phyloP scores from a whole-genome alignment of 1,140 invertebrate genomes.

The Steinernema feltiae region DNA sequence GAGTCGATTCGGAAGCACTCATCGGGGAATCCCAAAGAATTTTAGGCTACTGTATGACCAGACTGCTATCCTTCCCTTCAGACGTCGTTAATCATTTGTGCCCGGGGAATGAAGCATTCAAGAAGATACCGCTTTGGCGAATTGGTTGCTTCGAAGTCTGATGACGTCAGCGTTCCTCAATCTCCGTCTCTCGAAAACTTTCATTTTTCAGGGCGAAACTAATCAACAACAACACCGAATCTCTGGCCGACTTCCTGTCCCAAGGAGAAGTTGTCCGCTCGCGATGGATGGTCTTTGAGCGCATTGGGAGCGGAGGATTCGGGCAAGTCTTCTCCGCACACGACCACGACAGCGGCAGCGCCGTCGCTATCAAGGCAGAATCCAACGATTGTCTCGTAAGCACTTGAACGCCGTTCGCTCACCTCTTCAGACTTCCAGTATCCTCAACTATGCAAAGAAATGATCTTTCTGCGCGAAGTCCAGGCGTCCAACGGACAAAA shows the following conservation, averaged over 20 bases:
- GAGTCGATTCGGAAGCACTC: too few species aligned
- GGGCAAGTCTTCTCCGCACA: constrained; percentile 1
- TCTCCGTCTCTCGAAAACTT: not conserved
- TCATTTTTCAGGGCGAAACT: constrained; percentile 6
- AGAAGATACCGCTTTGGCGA: too few species aligned
- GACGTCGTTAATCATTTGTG: too few species aligned
- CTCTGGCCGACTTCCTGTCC: not conserved
- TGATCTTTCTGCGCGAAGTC: not conserved
- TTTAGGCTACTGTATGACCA: too few species aligned
- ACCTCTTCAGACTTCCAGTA: constrained; percentile 1
- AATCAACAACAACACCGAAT: constrained; percentile 1
- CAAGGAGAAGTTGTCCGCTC: not conserved
- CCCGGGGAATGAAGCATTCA: too few species aligned
- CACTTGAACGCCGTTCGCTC: not conserved
- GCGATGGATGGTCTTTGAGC: not conserved
- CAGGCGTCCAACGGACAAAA: not conserved
- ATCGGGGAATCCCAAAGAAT: too few species aligned
- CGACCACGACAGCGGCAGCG: not conserved
- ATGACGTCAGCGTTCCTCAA: too few species aligned
- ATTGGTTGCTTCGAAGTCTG: too few species aligned
- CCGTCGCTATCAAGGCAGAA: constrained; percentile 14
- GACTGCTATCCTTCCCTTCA: too few species aligned
- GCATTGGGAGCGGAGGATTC: constrained; percentile 4
- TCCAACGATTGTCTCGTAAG: not conserved
- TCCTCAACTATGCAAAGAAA: not conserved